Conservation (phyloP, 2,888 invertebrate species). For the Heliconius erato region DNA sequence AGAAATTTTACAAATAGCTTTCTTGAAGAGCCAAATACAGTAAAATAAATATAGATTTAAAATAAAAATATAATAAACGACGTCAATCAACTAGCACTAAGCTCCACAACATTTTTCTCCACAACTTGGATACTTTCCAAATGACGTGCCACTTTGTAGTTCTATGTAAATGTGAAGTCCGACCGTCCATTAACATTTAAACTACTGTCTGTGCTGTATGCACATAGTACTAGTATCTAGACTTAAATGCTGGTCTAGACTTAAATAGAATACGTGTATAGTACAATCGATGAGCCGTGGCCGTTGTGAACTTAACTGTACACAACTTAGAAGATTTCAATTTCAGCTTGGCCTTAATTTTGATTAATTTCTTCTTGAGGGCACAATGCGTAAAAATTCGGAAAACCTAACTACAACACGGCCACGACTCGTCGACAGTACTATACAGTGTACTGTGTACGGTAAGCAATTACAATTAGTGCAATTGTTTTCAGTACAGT, state of each 20-base stretch:
- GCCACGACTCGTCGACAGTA: neutral
- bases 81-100: neutral
- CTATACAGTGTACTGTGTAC: neutral
- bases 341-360: neutral
- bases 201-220: slow-evolving; percentile 31
- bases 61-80: neutral
- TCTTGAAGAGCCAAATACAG: no score
- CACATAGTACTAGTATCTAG: slow-evolving; percentile 4
- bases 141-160: slow-evolving; percentile 38
- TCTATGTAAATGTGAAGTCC: slow-evolving; percentile 37
- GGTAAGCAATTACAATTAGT: slow-evolving; percentile 39
- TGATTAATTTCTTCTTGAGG: neutral
- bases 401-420: neutral
- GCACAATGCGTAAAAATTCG: neutral
- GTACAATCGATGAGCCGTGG: neutral
- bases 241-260: slow-evolving; percentile 32
- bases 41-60: neutral
- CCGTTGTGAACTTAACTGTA: neutral
- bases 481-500: slow-evolving; percentile 34
- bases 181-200: slow-evolving; percentile 46
- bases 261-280: slow-evolving; percentile 34
- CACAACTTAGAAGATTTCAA: neutral
- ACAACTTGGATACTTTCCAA: slow-evolving; percentile 45
- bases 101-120: slow-evolving; percentile 10
- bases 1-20: no score